Base-by-base conservation (phyloP, 2,797 vertebrate genomes). In the Lithobates sylvaticus region DNA sequence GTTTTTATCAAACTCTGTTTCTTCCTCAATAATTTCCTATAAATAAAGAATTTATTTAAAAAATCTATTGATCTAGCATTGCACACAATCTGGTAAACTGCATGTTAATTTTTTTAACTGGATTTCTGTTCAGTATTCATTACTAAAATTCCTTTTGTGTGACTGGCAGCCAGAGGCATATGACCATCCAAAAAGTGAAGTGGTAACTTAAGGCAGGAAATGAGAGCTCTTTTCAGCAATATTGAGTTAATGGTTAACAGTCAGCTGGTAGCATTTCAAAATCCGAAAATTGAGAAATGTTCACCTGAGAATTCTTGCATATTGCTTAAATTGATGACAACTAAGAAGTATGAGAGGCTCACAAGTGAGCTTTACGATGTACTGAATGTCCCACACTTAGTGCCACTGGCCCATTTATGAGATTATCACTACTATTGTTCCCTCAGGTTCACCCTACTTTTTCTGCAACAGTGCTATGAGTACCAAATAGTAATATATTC, bases 251-350 rank as follows among this genome's bases (percentile, higher is more conserved):
- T 39, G 8, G 27, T 64, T 44, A n/a, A 54, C 76, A 73, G 6
- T 16, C 9, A 65, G 69, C 39, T 72, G 34, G n/a, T 39, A 29
- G 23, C n/a, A 71, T 79, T 73, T 65, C 36, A 79, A 73, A 64
- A 65, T 5, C 39, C 67, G 12, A 26, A 61, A 29, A 10, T 78
- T 79, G 39, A 44, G 68, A 85, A 73, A 85, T 61, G 15, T 29
- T 61, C 47, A 61, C n/a, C 23, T 58, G 50, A 61, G 50, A 13
- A 44, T 71, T 69, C n/a, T 21, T 32, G 44, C 26, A 23, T 64
- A 64, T 85, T 85, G 70, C 69, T 44, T 26, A 80, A 85, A 42
- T 80, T 85, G 29, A 39, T 64, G 50, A 44, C 29, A 75, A 29
- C 4, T 47, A 39, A 74, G 70, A 42, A 47, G 21, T 18, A 13